These are phyloP conservation scores for Dorcus hopei DNA, from an alignment of 2,888 invertebrate genomes.

Conservation along the genomic window DNA sequence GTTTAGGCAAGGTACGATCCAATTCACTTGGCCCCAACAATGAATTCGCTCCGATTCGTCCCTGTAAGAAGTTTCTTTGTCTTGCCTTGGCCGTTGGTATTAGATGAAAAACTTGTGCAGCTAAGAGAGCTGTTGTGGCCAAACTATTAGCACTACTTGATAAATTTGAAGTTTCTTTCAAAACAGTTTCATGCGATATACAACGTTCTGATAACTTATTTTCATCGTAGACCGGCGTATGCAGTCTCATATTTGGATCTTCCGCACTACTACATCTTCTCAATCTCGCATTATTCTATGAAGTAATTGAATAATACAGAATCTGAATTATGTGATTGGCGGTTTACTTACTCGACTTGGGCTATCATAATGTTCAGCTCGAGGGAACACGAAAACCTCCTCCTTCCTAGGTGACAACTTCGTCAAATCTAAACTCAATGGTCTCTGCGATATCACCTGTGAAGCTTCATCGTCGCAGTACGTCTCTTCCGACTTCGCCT, in stretches of 20 bases:
- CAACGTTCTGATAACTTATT: conserved; percentile 39
- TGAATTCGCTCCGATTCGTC: conserved; percentile 75
- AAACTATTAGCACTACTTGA: conserved; percentile 63
- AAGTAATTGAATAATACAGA: background rate
- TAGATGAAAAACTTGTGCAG: conserved; percentile 69
- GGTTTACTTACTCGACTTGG: background rate
- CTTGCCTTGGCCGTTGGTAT: conserved; percentile 80
- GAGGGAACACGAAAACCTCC: conserved; percentile 8
- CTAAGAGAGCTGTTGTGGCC: conserved; percentile 71
- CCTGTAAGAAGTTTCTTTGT: conserved; percentile 78
- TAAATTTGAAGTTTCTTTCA: conserved; percentile 17
- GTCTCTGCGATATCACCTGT: conserved; percentile 40
- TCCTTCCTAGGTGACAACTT: conserved; percentile 30
- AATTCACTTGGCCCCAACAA: conserved; percentile 81
- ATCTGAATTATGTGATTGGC: background rate
- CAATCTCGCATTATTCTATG: conserved; percentile 20
- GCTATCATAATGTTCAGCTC: conserved; percentile 6
- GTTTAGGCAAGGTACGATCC: conserved; percentile 79
- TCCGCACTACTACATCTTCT: conserved; percentile 44
- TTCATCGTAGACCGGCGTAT: conserved; percentile 17
- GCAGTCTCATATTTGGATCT: conserved; percentile 35
- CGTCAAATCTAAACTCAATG: conserved; percentile 43
- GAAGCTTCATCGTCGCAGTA: conserved; percentile 24
- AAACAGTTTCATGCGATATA: conserved; percentile 45
- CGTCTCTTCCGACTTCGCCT: conserved; percentile 28